These are phyloP conservation scores for Aptenodytes patagonicus DNA, from an alignment of 2,113 vertebrate genomes.

Conservation along the genomic window DNA sequence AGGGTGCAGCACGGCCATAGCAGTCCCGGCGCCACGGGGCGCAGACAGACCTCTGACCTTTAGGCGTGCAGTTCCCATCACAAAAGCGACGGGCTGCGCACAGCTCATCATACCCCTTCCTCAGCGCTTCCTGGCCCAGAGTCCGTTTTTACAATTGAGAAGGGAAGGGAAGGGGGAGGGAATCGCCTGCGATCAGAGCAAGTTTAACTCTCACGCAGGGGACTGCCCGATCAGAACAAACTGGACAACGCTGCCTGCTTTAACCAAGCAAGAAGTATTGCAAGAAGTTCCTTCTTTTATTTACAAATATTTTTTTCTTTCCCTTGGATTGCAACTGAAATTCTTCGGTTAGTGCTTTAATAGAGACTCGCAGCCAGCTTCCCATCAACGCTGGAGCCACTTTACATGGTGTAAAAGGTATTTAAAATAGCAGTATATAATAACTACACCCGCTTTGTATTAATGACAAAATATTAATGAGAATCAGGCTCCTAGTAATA, in stretches of 20 bases:
- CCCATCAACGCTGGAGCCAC: not conserved
- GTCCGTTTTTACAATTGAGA: not conserved
- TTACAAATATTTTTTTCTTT: not conserved
- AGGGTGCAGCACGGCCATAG: not conserved
- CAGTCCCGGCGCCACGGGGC: fast-evolving
- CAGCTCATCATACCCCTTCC: not conserved
- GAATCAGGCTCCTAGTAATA: not conserved
- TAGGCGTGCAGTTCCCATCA: not conserved
- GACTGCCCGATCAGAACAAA: not conserved
- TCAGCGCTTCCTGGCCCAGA: not conserved
- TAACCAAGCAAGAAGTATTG: not conserved
- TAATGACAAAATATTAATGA: not conserved
- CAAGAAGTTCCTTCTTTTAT: not conserved
- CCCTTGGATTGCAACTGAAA: not conserved
- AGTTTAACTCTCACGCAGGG: not conserved
- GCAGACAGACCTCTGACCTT: not conserved
- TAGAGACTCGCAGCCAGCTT: not conserved
- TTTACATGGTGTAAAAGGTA: not conserved
- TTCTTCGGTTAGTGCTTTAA: not conserved
- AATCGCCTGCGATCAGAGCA: not conserved
- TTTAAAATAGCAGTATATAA: not conserved
- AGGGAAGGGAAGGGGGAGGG: not conserved
- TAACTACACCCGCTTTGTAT: not conserved
- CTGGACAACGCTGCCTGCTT: not conserved
- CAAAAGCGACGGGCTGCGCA: not conserved